phyloP scores from a whole-genome alignment of 2,797 vertebrate genomes.

The Alca torda region DNA sequence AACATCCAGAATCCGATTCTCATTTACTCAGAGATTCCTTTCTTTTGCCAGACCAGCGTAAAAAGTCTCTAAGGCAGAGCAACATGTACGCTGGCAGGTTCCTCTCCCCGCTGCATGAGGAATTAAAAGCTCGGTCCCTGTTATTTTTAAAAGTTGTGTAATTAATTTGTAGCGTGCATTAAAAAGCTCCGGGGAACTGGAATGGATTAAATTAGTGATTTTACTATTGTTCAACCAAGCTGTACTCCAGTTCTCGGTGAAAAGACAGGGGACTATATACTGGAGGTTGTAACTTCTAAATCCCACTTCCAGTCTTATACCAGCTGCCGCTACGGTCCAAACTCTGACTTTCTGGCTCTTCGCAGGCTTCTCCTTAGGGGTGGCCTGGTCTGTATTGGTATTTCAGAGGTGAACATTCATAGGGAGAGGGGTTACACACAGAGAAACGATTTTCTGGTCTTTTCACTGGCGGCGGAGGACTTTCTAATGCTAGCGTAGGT shows the following conservation, averaged over 20 bases:
- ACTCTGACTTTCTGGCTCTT: background rate
- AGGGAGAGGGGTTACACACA: background rate
- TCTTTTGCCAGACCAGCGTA: background rate
- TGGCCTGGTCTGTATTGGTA: background rate
- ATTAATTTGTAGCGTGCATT: background rate
- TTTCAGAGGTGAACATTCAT: background rate
- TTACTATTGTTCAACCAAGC: background rate
- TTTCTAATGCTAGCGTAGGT: background rate
- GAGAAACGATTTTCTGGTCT: background rate
- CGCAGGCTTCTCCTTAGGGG: background rate
- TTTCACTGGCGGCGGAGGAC: fast-evolving
- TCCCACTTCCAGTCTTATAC: background rate
- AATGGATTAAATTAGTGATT: background rate
- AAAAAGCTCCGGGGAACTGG: background rate
- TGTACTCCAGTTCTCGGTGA: background rate
- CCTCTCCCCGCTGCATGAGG: background rate
- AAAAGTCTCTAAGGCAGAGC: background rate
- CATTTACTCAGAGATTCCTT: background rate
- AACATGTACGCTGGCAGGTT: fast-evolving
- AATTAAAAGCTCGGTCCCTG: background rate
- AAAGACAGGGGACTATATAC: background rate
- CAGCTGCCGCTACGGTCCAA: background rate
- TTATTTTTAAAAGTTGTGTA: background rate
- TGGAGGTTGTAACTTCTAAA: background rate
- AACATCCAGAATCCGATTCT: background rate